Evolutionary conservation across 2,888 invertebrate genomes (phyloP).

Genomic region (Drosophila multiciliata): DNA sequence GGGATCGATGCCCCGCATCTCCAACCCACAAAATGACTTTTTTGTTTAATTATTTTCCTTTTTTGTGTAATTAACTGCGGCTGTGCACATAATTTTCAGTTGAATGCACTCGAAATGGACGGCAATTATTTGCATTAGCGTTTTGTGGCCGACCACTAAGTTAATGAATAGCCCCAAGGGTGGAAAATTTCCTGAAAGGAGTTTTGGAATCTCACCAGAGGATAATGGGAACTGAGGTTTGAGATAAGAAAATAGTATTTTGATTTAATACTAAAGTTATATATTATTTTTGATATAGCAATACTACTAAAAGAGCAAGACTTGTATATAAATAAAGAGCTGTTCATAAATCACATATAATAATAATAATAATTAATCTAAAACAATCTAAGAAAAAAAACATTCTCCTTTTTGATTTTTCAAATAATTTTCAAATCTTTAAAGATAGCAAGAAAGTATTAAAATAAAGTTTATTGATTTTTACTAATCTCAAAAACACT

Average conservation of each 20-base stretch:
- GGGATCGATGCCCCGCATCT: conserved; percentile 85
- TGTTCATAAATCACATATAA: not conserved
- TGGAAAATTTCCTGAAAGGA: not conserved
- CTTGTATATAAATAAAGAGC: not conserved
- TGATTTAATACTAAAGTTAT: not conserved
- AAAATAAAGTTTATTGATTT: not conserved
- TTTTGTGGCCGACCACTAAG: conserved; percentile 37
- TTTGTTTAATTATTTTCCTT: conserved; percentile 28
- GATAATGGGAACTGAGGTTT: not conserved
- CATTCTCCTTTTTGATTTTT: not conserved
- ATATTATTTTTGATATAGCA: not conserved
- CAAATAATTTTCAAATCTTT: not conserved
- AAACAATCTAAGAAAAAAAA: not conserved
- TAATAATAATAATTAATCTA: not conserved
- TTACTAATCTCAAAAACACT: not conserved
- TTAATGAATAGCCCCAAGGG: conserved; percentile 18
- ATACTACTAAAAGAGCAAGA: no score
- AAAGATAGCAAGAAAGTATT: not conserved
- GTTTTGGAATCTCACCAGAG: not conserved
- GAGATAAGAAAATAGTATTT: not conserved
- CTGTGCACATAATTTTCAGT: conserved; percentile 48
- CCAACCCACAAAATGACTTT: conserved; percentile 59
- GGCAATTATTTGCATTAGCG: conserved; percentile 70
- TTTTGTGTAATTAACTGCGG: conserved; percentile 45
- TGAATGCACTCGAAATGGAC: conserved; percentile 48